Evolutionary conservation across 2,113 vertebrate genomes (phyloP), one percentile per base, ranked within the genome.

Genomic region (Crypturellus undulatus): DNA sequence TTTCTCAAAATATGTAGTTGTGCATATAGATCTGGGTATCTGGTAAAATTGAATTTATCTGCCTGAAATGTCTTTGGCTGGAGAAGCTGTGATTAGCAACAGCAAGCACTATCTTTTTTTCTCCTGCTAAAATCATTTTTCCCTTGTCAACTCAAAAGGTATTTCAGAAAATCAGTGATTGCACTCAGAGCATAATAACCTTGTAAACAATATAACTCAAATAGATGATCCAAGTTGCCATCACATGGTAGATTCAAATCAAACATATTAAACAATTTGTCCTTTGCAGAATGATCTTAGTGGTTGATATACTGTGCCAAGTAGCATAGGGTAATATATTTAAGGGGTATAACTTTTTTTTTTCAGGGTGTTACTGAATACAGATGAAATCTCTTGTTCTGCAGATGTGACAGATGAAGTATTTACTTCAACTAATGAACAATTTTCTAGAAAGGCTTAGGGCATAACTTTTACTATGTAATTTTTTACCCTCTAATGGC

Each of bases 201-300:
- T 56, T 78, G 68, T 83, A 95, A 91, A 85, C 76, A 87, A 36
- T 75, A 67, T 88, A 90, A 92, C 22, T 96, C 93, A 94, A 71
- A 19, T 8, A 83, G 42, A 80, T 80, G 54, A 85, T 56, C 45
- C 54, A 87, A 70, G 75, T 10, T 84, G 21, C 45, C 38, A 86
- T 32, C 56, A 40, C 38, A 87, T 68, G 21, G n/a, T 88, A 56
- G 60, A 80, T 45, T 77, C 45, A 94, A 88, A 91, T 88, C 25
- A 88, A 87, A 82, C 12, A 75, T 70, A 70, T 47, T 34, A 70
- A 22, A 47, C 24, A 42, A 63, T 77, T 67, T 86, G 8, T 92
- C 62, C 38, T 60, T 70, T 89, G 69, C 38, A 80, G 63, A 91
- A 76, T 28, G n/a, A 65, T 82, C 36, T 89, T n/a, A 22, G 14